Evolutionary conservation across 2,113 vertebrate genomes (phyloP), one percentile per base, ranked within the genome.

Genomic region (Oreochromis niloticus): DNA sequence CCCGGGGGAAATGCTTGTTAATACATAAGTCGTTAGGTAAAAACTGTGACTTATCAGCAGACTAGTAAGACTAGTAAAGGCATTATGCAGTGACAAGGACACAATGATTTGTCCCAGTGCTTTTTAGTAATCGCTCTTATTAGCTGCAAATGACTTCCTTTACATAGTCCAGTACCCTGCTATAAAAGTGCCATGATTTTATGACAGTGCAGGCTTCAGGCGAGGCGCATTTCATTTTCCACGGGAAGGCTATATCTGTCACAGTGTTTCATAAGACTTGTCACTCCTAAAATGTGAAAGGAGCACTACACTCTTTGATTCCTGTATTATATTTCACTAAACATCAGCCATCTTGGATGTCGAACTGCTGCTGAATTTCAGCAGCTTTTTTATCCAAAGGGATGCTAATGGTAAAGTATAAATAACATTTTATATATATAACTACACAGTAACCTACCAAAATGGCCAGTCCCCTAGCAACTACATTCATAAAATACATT

Each of bases 171-270:
- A 85, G 88, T 93, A 88, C 81, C 84, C 89, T 46, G 83, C 88
- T 85, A 89, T 95, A 95, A 96, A 94, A 93, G 92, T 88, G 87
- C 85, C 91, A 90, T 88, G 88, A 87, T 92, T 95, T 89, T 91
- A 91, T 91, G 90, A 90, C 83, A 43, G 88, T 85, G 10, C 24
- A 59, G 84, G 92, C 88, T 88, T 91, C 90, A 87, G 92, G 87
- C 19, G 54, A 88, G 92, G 87, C 91, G 79, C 87, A 81, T 92
- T 93, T 92, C 88, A 92, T 94, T 95, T 90, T 93, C 85, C 83
- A 66, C 41, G 16, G 80, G 86, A 91, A 93, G 94, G 91, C 87
- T 90, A 86, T 91, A 85, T 93, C 83, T 86, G 91, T 80, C 84
- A 87, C 71, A 41, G 86, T 84, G 81, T 94, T 95, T 95, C 94